Base-by-base conservation (phyloP, 1,140 invertebrate species). In the Neodiprion virginianus region DNA sequence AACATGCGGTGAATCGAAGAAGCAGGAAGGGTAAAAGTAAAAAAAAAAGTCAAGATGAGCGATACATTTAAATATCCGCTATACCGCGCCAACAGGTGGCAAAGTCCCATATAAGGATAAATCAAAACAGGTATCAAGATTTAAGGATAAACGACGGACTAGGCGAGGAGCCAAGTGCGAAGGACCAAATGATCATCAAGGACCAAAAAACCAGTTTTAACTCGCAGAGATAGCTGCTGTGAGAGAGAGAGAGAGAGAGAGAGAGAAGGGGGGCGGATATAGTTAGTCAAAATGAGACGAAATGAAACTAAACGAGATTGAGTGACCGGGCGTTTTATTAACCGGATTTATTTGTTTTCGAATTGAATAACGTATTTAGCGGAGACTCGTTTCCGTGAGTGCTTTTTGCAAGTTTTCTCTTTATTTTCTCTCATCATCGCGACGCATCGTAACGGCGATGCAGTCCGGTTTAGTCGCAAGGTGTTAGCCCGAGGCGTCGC, bases 121-220 rank as follows among this genome's bases (percentile, higher is more conserved):
- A 40, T 40, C 28, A 61, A 61, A 61, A 12, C 53, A n/a, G 53
- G 53, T 40, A 40, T 40, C 28, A 40, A 40, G 28, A 40, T 40
- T 40, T 40, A 40, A 40, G 28, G 28, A 40, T 61, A n/a, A 61
- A 61, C 11, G 53, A 61, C 28, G 28, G 28, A 40, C 28, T 40
- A 40, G 28, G n/a, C 53, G 11, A 61, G 4, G 53, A 17, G n/a
- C 53, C n/a, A 8, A 61, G n/a, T 8, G 11, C 53, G 53, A 61
- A 61, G 53, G 53, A 61, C n/a, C 53, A 61, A 61, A 61, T 61
- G 11, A 61, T 61, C 53, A 61, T 61, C 53, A 61, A 61, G 53
- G 53, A 61, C 53, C 53, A 61, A 61, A 61, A 61, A 61, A 61
- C 53, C 53, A 61, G 53, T 61, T 61, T 61, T 61, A 5, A 61